Evolutionary conservation across 2,113 vertebrate species (phyloP).

Genomic region (Callochromis pleurospilus): DNA sequence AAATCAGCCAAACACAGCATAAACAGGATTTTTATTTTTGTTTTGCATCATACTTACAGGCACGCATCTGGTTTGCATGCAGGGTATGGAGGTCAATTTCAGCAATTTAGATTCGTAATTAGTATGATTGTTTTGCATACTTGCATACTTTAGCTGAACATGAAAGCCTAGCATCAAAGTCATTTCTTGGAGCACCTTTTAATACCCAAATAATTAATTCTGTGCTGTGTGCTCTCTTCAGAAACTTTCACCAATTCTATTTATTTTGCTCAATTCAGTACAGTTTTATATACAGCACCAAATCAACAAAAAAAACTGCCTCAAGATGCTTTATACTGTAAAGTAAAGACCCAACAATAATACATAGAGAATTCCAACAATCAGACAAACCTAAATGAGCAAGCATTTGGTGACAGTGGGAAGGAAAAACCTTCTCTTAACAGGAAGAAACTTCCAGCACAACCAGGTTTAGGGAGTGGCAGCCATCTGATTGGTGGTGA

Average conservation of each 20-base stretch:
- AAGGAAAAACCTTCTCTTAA: background rate
- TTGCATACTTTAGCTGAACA: background rate
- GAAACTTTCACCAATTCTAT: background rate
- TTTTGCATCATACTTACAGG: background rate
- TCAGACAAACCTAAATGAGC: background rate
- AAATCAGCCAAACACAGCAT: constrained; percentile 12
- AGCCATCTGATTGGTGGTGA: background rate
- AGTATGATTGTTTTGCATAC: background rate
- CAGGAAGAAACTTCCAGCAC: background rate
- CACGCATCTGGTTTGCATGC: background rate
- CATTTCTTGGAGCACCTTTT: background rate
- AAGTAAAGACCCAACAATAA: background rate
- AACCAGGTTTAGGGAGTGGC: background rate
- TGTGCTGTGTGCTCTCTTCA: background rate
- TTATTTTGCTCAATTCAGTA: background rate
- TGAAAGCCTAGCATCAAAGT: background rate
- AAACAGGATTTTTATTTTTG: background rate
- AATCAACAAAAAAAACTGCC: background rate
- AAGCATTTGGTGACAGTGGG: background rate
- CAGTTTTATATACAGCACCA: background rate
- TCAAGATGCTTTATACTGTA: background rate
- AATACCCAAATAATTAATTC: background rate
- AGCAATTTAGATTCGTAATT: background rate
- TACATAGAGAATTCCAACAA: background rate
- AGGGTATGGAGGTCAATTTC: background rate